phyloP scores from a whole-genome alignment of 1,140 invertebrate genomes.

The Leptinotarsa lineolata region DNA sequence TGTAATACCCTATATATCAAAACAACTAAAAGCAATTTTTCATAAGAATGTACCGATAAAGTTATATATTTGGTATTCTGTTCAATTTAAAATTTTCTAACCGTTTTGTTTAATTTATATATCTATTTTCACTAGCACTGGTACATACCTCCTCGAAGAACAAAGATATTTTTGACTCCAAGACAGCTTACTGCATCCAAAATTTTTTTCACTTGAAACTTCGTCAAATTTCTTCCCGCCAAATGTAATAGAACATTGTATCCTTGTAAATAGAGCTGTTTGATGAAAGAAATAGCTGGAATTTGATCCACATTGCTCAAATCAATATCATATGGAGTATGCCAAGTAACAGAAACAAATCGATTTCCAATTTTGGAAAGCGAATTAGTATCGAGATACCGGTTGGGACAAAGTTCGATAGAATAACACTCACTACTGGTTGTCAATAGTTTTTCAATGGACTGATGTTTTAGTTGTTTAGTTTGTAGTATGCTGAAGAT shows the following conservation, averaged over 20 bases:
- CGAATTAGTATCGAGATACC: slow-evolving; percentile 27
- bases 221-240: slow-evolving; percentile 42
- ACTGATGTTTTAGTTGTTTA: neutral
- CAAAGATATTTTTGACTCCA: slow-evolving; percentile 47
- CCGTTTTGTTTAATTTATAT: too few species aligned
- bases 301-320: slow-evolving; percentile 25
- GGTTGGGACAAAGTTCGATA: slow-evolving; percentile 39
- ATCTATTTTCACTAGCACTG: too few species aligned
- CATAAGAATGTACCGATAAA: too few species aligned
- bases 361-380: slow-evolving; percentile 26
- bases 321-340: slow-evolving; percentile 28
- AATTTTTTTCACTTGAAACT: slow-evolving; percentile 35
- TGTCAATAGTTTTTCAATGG: neutral
- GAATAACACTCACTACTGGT: slow-evolving; percentile 21
- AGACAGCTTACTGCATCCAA: slow-evolving; percentile 38
- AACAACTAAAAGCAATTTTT: neutral
- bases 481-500: neutral
- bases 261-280: slow-evolving; percentile 26
- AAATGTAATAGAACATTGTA: slow-evolving; percentile 44
- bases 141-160: slow-evolving; percentile 46
- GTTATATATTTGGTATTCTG: too few species aligned
- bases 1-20: neutral
- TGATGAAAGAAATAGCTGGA: slow-evolving; percentile 38
- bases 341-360: slow-evolving; percentile 47
- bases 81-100: too few species aligned